Conservation (phyloP, 2,888 invertebrate species). For the Pristionchus japonicus region DNA sequence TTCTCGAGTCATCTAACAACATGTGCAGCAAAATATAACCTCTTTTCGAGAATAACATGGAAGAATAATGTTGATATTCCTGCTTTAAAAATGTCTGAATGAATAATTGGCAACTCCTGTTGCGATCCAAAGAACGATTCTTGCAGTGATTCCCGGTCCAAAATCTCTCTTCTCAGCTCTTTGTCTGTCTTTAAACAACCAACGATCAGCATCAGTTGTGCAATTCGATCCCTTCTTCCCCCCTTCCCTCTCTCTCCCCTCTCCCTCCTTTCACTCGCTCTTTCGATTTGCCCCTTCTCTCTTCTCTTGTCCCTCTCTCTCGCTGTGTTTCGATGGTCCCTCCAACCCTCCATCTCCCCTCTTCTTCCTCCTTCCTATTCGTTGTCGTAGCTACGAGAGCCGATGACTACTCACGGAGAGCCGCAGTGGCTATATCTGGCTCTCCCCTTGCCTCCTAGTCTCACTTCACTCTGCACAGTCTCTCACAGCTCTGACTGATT, state of each 20-base stretch:
- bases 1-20: no score
- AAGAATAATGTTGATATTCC: no score
- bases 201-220: not conserved
- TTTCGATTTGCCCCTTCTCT: conserved; percentile 15
- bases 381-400: conserved; percentile 12
- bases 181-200: not conserved
- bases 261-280: not conserved
- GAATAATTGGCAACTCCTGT: no score
- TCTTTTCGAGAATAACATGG: no score
- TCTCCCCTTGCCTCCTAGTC: not conserved
- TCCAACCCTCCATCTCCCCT: not conserved
- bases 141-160: not conserved
- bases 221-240: not conserved
- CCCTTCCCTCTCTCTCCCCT: not conserved
- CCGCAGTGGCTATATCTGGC: not conserved
- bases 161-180: not conserved
- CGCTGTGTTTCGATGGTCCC: not conserved
- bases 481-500: no score
- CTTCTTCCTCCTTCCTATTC: not conserved
- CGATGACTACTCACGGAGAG: not conserved
- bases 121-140: not conserved
- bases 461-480: not conserved
- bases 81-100: no score
- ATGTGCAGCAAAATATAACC: no score
- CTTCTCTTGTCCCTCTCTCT: conserved; percentile 14